Evolutionary conservation across 92 coral and sea anemone species (phyloP), one percentile per base, ranked within the genome.

Genomic region (Zoanthus sociatus): DNA sequence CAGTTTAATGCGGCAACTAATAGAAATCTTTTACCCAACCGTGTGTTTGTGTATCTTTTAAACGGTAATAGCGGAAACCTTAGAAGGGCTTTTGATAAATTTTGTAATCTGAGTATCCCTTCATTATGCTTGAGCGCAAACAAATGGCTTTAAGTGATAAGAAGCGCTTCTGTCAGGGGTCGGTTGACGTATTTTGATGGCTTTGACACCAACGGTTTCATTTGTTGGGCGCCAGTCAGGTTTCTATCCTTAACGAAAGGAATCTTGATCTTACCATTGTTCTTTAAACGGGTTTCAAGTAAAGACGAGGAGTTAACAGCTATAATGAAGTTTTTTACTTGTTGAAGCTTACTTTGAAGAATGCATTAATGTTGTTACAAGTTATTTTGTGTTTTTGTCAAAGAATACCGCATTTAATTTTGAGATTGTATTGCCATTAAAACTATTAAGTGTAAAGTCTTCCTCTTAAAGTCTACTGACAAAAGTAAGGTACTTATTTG

Each of bases 41-140:
- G 77, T 58, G 86, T 45, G 93, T 69, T 93, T 94, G 98, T 94
- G 96, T 93, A 91, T 91, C 94, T 91, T 91, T 56, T 89, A 89
- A 87, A 92, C 89, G 94, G 90, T 94, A 94, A 94, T 94, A 94
- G 98, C 98, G 98, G 98, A 94, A 94, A 90, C 90, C 92, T 85
- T 31, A 91, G 88, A 77, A 88, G 92, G 90, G 91, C 96, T 86
- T 91, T 93, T 93, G 96, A 94, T 94, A 92, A 93, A 91, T 91
- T 84, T 90, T 93, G 98, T 89, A 94, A 94, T 82, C 92, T 77
- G 98, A 94, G 98, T 94, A 94, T 94, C 98, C 96, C 88, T 93
- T 94, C 92, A 78, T 88, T 88, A 88, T 78, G 69, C 88, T 92
- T 92, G 89, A 86, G 87, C 91, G 92, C 94, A 92, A 94, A 94